These are phyloP conservation scores for Acanthurus tractus DNA, from an alignment of 2,797 vertebrate species.

Conservation along the genomic window DNA sequence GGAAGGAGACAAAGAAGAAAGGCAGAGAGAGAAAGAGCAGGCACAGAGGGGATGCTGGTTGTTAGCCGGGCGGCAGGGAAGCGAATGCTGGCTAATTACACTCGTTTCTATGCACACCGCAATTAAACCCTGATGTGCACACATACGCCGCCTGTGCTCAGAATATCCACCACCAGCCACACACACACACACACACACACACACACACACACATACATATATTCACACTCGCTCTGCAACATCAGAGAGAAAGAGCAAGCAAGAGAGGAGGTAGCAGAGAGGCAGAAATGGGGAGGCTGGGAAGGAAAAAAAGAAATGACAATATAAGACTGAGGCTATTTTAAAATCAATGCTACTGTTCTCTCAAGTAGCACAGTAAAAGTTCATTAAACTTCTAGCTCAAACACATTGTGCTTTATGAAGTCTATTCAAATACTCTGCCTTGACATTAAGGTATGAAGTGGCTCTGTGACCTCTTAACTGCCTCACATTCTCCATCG, in stretches of 20 bases:
- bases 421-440: slow-evolving; percentile 45
- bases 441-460: slow-evolving; percentile 35
- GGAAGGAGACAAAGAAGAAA: slow-evolving; percentile 78
- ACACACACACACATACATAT: slow-evolving; percentile 40
- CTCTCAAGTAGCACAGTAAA: slow-evolving; percentile 62
- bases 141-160: slow-evolving; percentile 68
- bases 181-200: slow-evolving; percentile 41
- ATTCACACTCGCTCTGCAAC: slow-evolving; percentile 53
- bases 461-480: slow-evolving; percentile 46
- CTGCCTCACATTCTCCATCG: background rate
- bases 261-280: slow-evolving; percentile 64
- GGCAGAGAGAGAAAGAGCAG: slow-evolving; percentile 73
- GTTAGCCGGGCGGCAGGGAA: slow-evolving; percentile 84
- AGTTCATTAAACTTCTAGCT: slow-evolving; percentile 68
- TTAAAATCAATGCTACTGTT: slow-evolving; percentile 68
- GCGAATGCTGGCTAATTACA: slow-evolving; percentile 84
- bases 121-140: slow-evolving; percentile 83
- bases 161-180: slow-evolving; percentile 72
- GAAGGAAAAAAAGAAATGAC: slow-evolving; percentile 50
- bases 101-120: slow-evolving; percentile 83
- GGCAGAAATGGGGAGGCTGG: slow-evolving; percentile 41
- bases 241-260: slow-evolving; percentile 70
- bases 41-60: slow-evolving; percentile 82
- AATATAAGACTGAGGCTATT: slow-evolving; percentile 72
- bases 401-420: slow-evolving; percentile 56